Conservation (phyloP, 1,140 invertebrate genomes). For the Frieseomelitta varia region DNA sequence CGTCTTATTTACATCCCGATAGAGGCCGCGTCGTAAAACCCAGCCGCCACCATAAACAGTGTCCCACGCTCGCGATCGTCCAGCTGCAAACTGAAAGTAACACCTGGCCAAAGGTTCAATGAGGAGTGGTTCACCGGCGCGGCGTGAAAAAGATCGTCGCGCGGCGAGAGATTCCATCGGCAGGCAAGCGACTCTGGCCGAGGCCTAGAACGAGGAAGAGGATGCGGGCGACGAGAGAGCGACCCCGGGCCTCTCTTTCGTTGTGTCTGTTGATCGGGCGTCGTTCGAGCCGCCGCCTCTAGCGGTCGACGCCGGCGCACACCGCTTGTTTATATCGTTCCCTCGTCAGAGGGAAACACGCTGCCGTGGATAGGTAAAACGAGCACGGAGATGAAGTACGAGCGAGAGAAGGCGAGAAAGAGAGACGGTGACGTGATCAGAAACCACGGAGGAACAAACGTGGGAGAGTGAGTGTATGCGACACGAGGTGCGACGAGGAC, state of each 20-base stretch:
- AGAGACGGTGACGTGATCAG: not conserved
- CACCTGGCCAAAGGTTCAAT: too few species aligned
- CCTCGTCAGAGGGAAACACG: not conserved
- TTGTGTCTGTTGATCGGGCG: constrained; percentile 48
- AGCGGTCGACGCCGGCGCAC: constrained; percentile 65
- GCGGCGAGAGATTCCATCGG: not conserved
- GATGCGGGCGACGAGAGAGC: not conserved
- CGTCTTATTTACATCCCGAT: constrained; percentile 30
- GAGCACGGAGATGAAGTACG: constrained; percentile 10
- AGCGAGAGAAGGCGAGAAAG: constrained; percentile 7
- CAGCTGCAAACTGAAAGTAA: too few species aligned
- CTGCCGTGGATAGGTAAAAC: not conserved
- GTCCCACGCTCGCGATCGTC: not conserved
- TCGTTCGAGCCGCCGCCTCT: constrained; percentile 56
- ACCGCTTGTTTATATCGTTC: constrained; percentile 74
- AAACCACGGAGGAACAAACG: not conserved
- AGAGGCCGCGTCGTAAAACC: constrained; percentile 23
- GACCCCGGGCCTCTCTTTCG: constrained; percentile 31
- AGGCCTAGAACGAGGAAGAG: not conserved
- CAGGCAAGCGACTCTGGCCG: not conserved
- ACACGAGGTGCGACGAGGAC: constrained; percentile 7
- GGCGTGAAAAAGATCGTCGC: not conserved
- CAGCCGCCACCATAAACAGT: constrained; percentile 18
- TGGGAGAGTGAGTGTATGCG: not conserved
- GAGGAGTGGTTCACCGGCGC: not conserved